Evolutionary conservation across 2,888 invertebrate species (phyloP), one percentile per base, ranked within the genome.

Genomic region (Lasioglossum morio): DNA sequence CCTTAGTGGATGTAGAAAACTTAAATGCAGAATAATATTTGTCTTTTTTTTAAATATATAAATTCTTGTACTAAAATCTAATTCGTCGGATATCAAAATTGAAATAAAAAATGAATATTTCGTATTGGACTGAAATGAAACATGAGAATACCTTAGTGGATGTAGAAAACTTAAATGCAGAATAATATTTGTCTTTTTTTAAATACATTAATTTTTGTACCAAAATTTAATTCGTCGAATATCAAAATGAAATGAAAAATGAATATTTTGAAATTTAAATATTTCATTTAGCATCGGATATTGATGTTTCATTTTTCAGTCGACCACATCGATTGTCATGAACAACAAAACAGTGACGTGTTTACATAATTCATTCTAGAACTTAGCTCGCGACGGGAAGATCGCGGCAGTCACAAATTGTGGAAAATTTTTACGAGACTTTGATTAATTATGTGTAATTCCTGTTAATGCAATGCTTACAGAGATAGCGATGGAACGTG

Each of bases 401-500:
- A 63, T 16, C 16, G 23, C 27, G 30, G 34, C 30, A 37, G 72
- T 7, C 12, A 34, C 14, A 43, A 19, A 16, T 0, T 60, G 19
- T 48, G 43, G 57, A 75, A 73, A 72, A 75, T 63, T 76, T 72
- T 2, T 14, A 75, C 72, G 37, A 12, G 66, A 70, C 14, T 34
- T 3, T 57, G 27, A 69, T 73, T 60, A 7, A 76, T 37, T 40
- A 40, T 40, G 46, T 27, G 5, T 37, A 66, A 82, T 72, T 82
- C 16, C 23, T 66, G 66, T 79, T 57, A 23, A 76, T 80, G 37
- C 66, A 70, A 46, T 83, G 77, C 92, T 92, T 88, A 92, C 92
- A 90, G 92, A 91, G 86, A 92, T 91, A 90, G 77, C 70, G 89
- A 91, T 91, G 91, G 92, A 87, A 86, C 87, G 60, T 43, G 74